Evolutionary conservation across 2,797 vertebrate species (phyloP).

Genomic region (Coranthus polyacanthus): DNA sequence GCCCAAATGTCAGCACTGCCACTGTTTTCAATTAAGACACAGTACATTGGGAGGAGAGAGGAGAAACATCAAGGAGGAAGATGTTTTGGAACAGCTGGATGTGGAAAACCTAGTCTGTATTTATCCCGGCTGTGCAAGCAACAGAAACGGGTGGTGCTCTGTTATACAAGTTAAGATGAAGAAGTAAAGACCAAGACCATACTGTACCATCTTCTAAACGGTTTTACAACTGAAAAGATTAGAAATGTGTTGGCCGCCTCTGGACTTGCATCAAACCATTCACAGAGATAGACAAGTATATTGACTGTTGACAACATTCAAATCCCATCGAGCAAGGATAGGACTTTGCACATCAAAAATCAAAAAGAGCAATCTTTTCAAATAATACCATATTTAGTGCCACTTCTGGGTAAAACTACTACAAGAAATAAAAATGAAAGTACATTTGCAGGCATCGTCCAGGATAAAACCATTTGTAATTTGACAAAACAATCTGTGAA

Average conservation of each 20-base stretch:
- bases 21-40: conserved; percentile 73
- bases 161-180: background rate
- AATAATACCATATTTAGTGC: too few relatives aligned
- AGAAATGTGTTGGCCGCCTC: conserved; percentile 1
- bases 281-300: background rate
- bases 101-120: conserved; percentile 43
- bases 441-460: too few relatives aligned
- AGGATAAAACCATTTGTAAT: too few relatives aligned
- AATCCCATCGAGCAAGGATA: too few relatives aligned
- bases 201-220: too few relatives aligned
- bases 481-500: too few relatives aligned
- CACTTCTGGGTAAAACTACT: too few relatives aligned
- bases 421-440: too few relatives aligned
- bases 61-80: conserved; percentile 56
- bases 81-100: conserved; percentile 75
- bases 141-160: conserved; percentile 33
- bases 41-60: conserved; percentile 49
- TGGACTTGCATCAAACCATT: background rate
- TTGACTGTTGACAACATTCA: background rate
- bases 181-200: background rate
- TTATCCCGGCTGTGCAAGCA: conserved; percentile 52
- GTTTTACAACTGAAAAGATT: background rate
- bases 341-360: too few relatives aligned
- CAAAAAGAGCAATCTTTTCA: too few relatives aligned
- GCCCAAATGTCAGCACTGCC: conserved; percentile 60